These are phyloP conservation scores for Microcebus ravelobensis DNA, from an alignment of 2,113 vertebrate genomes.

Conservation along the genomic window DNA sequence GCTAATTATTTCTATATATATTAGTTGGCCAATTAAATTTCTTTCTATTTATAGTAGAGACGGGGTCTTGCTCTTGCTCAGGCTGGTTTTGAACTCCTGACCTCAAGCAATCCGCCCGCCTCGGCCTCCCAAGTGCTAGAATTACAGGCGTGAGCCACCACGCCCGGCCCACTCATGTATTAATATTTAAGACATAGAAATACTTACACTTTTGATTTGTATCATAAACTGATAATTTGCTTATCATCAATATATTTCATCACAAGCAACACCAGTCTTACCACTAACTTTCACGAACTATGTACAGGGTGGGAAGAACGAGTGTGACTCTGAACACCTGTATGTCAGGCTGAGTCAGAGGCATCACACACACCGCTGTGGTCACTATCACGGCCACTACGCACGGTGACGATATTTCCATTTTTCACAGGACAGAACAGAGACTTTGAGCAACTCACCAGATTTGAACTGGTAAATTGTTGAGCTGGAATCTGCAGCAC, in stretches of 20 bases:
- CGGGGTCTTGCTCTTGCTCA: too few relatives aligned
- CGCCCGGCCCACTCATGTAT: not conserved
- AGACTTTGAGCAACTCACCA: not conserved
- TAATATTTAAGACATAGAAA: not conserved
- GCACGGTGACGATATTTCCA: accelerated
- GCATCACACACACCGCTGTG: not conserved
- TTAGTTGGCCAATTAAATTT: too few relatives aligned
- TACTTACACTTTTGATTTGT: not conserved
- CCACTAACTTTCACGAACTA: not conserved
- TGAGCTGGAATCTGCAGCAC: not conserved
- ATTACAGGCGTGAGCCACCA: too few relatives aligned
- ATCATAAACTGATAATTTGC: not conserved
- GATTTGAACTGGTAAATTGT: not conserved
- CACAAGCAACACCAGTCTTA: not conserved
- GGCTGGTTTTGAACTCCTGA: too few relatives aligned
- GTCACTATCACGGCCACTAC: not conserved
- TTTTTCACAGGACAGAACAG: not conserved
- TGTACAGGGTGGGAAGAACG: not conserved
- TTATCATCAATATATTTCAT: not conserved
- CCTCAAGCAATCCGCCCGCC: too few relatives aligned
- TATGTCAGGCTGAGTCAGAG: not conserved
- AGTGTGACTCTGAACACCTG: accelerated
- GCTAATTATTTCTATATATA: too few relatives aligned
- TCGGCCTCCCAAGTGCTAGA: too few relatives aligned
- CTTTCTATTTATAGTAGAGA: too few relatives aligned